These are phyloP conservation scores for Drymodes brunneopygia DNA, from an alignment of 2,113 vertebrate species.

Conservation along the genomic window DNA sequence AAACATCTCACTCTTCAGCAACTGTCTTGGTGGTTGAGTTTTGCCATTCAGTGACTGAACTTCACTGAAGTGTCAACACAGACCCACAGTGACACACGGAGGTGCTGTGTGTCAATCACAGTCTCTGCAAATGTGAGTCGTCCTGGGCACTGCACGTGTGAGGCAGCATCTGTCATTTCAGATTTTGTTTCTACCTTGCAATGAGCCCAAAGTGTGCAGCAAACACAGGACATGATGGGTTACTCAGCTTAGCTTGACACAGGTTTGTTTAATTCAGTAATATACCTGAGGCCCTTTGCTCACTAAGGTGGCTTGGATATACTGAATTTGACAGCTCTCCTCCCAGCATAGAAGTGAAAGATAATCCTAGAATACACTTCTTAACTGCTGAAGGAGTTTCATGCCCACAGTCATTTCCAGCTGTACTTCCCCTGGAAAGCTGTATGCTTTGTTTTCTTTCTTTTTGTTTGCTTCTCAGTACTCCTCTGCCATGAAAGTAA, in stretches of 20 bases:
- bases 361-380: background rate
- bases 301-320: background rate
- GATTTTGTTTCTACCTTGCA: background rate
- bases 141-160: accelerated
- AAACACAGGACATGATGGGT: background rate
- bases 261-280: background rate
- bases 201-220: background rate
- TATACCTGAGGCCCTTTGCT: background rate
- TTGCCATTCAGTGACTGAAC: background rate
- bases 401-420: background rate
- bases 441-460: background rate
- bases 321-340: background rate
- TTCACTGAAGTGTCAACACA: background rate
- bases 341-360: background rate
- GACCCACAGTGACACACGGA: accelerated
- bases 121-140: background rate
- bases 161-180: background rate
- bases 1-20: background rate
- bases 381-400: background rate
- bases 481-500: background rate
- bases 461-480: background rate
- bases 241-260: background rate
- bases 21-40: background rate
- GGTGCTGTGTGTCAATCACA: background rate
- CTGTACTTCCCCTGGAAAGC: background rate